phyloP scores from a whole-genome alignment of 2,113 vertebrate genomes.

The Myiagra hebetior region DNA sequence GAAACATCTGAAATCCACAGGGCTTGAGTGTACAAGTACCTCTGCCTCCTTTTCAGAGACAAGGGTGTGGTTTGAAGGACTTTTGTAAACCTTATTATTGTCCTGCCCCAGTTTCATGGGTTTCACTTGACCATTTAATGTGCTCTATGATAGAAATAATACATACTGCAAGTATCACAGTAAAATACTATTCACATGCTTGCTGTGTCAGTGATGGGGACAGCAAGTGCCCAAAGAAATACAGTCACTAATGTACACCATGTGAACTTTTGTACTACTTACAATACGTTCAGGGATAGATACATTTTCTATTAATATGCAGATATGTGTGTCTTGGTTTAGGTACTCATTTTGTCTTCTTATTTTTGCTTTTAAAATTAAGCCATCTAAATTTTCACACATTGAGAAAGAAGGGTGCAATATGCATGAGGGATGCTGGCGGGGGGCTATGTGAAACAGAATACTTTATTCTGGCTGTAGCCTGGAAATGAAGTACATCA shows the following conservation, averaged over 20 bases:
- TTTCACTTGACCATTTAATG: neutral
- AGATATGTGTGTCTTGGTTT: neutral
- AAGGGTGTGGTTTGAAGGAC: neutral
- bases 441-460: neutral
- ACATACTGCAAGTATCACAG: neutral
- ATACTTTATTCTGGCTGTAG: neutral
- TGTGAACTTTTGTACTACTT: neutral
- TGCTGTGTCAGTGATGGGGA: neutral
- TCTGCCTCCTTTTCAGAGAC: neutral
- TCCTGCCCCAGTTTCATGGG: neutral
- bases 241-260: neutral
- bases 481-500: neutral
- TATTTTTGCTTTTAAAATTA: neutral
- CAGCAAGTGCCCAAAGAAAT: neutral
- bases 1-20: constrained; percentile 12
- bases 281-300: neutral
- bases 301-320: neutral
- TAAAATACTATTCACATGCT: neutral
- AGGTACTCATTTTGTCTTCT: neutral
- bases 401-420: neutral
- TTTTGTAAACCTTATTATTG: neutral
- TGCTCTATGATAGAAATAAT: neutral
- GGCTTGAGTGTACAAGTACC: neutral
- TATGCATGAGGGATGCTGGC: neutral
- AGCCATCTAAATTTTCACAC: neutral